A percentile compares a stretch with the other conserved stretches of the same genome.
phyloP scores from a whole-genome alignment of 2,113 vertebrate species.

The Eonycteris spelaea region DNA sequence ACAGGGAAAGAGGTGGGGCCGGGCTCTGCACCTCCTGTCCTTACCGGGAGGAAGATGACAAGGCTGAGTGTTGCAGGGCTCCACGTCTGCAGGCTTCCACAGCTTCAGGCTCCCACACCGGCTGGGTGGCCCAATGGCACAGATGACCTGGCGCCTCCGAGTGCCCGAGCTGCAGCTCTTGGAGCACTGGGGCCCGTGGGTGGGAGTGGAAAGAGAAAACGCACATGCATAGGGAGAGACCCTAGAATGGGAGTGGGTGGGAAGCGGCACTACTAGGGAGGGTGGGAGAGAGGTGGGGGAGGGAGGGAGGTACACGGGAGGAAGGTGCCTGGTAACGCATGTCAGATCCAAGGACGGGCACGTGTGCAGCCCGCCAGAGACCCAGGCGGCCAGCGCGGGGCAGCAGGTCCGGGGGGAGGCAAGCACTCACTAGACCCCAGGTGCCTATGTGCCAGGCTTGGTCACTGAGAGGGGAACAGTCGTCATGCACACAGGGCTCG shows the following conservation, averaged over 20 bases:
- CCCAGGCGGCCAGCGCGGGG: not conserved
- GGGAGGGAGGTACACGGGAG: not conserved
- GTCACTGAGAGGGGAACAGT: slow-evolving; percentile 77
- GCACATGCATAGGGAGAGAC: not conserved
- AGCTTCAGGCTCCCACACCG: slow-evolving; percentile 80
- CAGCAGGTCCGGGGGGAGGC: accelerated
- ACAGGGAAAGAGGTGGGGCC: accelerated
- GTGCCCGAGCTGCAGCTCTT: slow-evolving; percentile 90
- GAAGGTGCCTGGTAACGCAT: accelerated
- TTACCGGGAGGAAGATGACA: slow-evolving; percentile 91
- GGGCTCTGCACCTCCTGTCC: not conserved
- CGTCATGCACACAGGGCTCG: slow-evolving; percentile 83
- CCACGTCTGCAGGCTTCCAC: slow-evolving; percentile 84
- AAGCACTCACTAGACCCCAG: slow-evolving; percentile 91
- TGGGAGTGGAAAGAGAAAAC: slow-evolving; percentile 6
- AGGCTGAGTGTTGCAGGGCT: slow-evolving; percentile 91
- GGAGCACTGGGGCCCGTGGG: slow-evolving; percentile 87
- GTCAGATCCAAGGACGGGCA: too few relatives aligned
- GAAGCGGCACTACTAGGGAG: not conserved
- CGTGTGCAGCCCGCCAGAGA: not conserved
- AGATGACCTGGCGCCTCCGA: slow-evolving; percentile 92
- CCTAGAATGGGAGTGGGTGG: not conserved
- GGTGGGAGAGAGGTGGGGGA: not conserved
- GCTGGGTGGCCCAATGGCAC: slow-evolving; percentile 85
- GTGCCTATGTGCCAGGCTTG: slow-evolving; percentile 89